Evolutionary conservation across 2,797 vertebrate genomes (phyloP), one percentile per base, ranked within the genome.

Genomic region (Diglossa cyanea): DNA sequence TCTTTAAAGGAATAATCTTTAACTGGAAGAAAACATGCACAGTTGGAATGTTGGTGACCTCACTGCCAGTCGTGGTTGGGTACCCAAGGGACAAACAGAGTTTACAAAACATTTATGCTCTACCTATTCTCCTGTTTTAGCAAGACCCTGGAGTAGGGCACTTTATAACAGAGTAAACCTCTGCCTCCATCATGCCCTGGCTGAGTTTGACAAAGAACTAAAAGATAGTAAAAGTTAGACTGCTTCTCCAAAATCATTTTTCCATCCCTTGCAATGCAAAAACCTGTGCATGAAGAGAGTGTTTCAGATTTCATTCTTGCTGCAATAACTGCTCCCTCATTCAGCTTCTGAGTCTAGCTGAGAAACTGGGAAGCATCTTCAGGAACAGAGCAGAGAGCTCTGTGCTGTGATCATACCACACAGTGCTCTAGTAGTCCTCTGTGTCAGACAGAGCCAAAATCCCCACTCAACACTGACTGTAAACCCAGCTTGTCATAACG

Each of bases 51-150:
- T 20, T 5, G 1, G 19, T 45, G 42, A 44, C 15, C 13, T 55
- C 3, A 0, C 3, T 0, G 1, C 10, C 40, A 83, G 67, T 39
- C 57, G 30, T 2, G 8, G 3, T 0, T 24, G 39, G 39, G 33
- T 35, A 47, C 13, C 4, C 15, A 15, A 89, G 24, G 6, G 19
- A 53, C 42, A 73, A 45, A n/a, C 7, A 53, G 16, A 17, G 17
- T 13, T 57, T 7, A 50, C 33, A 63, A 66, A 45, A 58, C 31
- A 6, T 24, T 79, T 53, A 4, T 39, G 45, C 25, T 67, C 31
- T 45, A 60, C 13, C 26, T 45, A 4, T 18, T 39, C 47, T 50
- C n/a, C 18, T 0, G 0, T 20, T 71, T 54, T 2, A 67, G 53
- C 25, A 11, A 70, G 42, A 26, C 28, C n/a, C 17, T 66, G 39